phyloP scores from a whole-genome alignment of 2,888 invertebrate species.

The Lasioglossum leucozonium region DNA sequence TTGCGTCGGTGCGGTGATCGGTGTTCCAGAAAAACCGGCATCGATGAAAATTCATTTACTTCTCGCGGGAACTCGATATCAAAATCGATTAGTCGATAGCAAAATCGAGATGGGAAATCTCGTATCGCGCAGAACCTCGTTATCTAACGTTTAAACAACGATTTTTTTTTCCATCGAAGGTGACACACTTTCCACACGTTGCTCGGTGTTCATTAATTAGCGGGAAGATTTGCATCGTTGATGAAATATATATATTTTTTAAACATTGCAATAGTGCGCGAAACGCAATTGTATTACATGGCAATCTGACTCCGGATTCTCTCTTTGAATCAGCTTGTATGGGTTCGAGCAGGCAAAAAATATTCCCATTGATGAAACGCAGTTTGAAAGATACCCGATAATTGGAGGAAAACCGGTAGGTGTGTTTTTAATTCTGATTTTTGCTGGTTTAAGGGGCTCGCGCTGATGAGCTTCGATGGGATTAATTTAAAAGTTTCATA shows the following conservation, averaged over 20 bases:
- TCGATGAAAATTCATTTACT: slow-evolving; percentile 26
- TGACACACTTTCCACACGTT: not conserved
- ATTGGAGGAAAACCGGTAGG: not conserved
- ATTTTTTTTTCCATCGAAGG: not conserved
- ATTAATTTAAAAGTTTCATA: not conserved
- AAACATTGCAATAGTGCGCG: not conserved
- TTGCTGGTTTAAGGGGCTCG: no score
- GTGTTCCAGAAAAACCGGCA: slow-evolving; percentile 10
- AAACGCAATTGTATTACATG: not conserved
- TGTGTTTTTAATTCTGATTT: not conserved
- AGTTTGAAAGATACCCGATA: not conserved
- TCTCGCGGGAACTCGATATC: not conserved
- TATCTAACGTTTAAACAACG: not conserved
- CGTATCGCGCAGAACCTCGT: not conserved
- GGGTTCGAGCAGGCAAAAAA: not conserved
- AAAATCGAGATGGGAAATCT: not conserved
- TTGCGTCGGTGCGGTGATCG: slow-evolving; percentile 46
- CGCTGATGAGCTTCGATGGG: not conserved
- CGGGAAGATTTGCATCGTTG: not conserved
- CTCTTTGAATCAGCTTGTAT: not conserved
- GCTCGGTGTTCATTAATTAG: not conserved
- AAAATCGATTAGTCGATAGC: not conserved
- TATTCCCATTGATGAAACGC: not conserved
- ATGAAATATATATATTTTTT: not conserved
- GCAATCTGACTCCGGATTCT: not conserved